These are phyloP conservation scores for Oenanthe melanoleuca DNA, from an alignment of 2,113 vertebrate species.

Conservation along the genomic window DNA sequence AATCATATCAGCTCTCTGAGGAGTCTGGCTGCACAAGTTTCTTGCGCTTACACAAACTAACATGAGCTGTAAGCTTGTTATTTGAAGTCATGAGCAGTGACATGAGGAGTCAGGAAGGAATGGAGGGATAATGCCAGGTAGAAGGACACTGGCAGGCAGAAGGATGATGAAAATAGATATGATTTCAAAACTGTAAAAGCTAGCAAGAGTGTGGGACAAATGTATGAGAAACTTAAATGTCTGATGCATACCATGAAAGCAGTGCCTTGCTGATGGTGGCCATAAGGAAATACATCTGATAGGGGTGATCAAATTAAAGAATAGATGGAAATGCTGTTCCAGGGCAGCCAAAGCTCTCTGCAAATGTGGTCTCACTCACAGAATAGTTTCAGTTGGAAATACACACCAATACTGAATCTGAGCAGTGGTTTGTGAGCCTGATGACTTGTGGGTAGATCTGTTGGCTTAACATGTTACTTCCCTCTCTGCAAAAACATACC, in stretches of 20 bases:
- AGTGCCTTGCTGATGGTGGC: neutral
- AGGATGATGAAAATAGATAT: neutral
- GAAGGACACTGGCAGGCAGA: neutral
- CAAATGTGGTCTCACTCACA: neutral
- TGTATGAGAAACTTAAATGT: neutral
- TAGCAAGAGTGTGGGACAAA: neutral
- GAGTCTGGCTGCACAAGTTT: neutral
- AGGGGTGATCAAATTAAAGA: neutral
- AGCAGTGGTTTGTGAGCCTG: neutral
- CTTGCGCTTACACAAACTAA: neutral
- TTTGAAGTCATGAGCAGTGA: neutral
- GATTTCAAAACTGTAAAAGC: neutral
- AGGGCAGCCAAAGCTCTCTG: neutral
- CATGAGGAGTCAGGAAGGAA: neutral
- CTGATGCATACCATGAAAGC: neutral
- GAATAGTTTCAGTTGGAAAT: neutral
- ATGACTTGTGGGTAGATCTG: neutral
- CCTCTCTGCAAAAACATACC: neutral
- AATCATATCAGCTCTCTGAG: neutral
- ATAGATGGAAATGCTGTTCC: neutral
- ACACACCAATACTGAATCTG: neutral
- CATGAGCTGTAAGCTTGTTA: fast-evolving
- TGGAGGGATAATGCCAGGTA: neutral
- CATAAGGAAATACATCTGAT: neutral
- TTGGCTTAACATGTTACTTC: neutral